Percentiles rank a stretch among this genome's conserved stretches.
These are phyloP conservation scores for Cyphomyrmex costatus DNA, from an alignment of 1,140 invertebrate genomes.

Conservation along the genomic window DNA sequence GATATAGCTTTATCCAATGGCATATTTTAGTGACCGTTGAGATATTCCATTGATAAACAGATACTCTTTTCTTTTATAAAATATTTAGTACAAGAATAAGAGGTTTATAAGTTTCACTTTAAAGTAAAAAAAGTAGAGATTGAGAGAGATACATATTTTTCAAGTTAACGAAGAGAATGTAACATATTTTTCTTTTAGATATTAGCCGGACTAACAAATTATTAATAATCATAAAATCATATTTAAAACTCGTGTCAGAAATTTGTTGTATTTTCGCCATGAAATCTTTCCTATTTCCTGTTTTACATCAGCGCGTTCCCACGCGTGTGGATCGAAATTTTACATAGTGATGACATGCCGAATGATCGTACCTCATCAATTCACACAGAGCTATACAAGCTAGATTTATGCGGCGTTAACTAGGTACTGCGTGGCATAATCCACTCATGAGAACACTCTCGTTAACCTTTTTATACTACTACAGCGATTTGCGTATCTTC, in stretches of 20 bases:
- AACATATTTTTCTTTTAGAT: neutral
- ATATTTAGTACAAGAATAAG: neutral
- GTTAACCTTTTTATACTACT: slow-evolving; percentile 48
- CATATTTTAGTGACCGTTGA: neutral
- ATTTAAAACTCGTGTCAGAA: neutral
- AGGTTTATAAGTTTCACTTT: neutral
- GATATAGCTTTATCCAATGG: neutral
- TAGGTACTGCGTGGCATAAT: slow-evolving; percentile 43
- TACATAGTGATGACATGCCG: slow-evolving; percentile 22
- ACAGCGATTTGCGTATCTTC: slow-evolving; percentile 51
- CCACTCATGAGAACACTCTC: slow-evolving; percentile 58
- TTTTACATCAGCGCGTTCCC: neutral
- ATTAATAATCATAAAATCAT: neutral
- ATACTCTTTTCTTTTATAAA: neutral
- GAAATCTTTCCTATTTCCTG: neutral
- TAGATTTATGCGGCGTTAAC: slow-evolving; percentile 56
- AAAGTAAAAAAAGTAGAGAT: neutral
- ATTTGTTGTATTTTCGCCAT: neutral
- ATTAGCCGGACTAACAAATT: too few species aligned
- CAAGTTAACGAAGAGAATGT: neutral
- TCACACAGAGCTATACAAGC: slow-evolving; percentile 29
- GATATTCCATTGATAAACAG: neutral
- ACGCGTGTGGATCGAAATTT: slow-evolving; percentile 25
- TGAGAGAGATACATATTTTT: neutral
- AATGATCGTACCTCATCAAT: slow-evolving; percentile 33